phyloP scores from a whole-genome alignment of 2,113 vertebrate species.

The Xenotilapia leptura region DNA sequence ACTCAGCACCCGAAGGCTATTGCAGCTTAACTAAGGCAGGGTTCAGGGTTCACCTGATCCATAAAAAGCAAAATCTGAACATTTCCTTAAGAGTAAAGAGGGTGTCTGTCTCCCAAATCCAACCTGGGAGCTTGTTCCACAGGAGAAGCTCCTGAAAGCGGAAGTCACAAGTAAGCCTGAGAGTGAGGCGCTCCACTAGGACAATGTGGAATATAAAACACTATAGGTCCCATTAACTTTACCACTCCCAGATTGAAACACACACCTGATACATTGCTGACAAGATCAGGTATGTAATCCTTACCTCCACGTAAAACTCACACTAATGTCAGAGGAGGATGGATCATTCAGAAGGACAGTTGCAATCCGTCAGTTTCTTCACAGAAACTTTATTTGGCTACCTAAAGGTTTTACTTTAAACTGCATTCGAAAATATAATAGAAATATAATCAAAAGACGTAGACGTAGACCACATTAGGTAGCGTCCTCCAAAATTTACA shows the following conservation, averaged over 20 bases:
- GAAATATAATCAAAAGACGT: neutral
- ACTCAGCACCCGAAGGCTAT: fast-evolving
- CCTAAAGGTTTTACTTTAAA: neutral
- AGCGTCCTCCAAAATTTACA: neutral
- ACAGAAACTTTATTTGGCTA: neutral
- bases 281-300: neutral
- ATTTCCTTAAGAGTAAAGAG: neutral
- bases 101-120: neutral
- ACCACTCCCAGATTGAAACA: neutral
- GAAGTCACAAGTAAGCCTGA: neutral
- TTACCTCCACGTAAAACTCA: neutral
- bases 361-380: neutral
- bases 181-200: neutral
- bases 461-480: neutral
- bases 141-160: neutral
- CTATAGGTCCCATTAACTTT: neutral
- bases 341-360: neutral
- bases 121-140: neutral
- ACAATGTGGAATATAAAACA: neutral
- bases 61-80: fast-evolving
- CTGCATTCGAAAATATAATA: neutral
- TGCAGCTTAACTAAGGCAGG: neutral
- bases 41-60: neutral
- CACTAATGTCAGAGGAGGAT: fast-evolving
- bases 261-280: neutral